A percentile compares a stretch with the other conserved stretches of the same genome.
Conservation (phyloP, 1,140 invertebrate genomes). For the Cephus cinctus region DNA sequence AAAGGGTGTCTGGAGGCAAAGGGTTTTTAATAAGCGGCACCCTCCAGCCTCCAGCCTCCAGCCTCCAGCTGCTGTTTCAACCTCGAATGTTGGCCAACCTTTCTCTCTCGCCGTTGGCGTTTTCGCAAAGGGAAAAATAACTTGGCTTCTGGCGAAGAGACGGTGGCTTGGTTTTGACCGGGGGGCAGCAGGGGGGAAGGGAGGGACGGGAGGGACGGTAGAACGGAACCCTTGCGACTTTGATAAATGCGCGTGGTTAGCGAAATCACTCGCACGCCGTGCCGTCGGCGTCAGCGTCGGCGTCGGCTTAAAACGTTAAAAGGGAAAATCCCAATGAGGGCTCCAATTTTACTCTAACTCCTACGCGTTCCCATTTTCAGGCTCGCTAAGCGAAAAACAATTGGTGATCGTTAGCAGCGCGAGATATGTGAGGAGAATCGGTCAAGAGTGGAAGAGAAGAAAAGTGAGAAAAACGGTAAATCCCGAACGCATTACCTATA, state of each 20-base stretch:
- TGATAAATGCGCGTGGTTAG: background rate
- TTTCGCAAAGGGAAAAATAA: too few species aligned
- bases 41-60: too few species aligned
- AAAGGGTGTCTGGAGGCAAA: background rate
- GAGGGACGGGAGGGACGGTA: slow-evolving; percentile 3
- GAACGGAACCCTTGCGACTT: slow-evolving; percentile 20
- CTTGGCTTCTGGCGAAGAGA: too few species aligned
- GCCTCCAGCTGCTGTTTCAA: too few species aligned
- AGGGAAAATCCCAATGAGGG: too few species aligned
- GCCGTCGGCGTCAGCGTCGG: background rate
- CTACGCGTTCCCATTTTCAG: too few species aligned
- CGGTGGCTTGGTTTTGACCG: too few species aligned
- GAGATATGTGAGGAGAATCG: background rate
- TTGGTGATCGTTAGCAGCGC: slow-evolving; percentile 8
- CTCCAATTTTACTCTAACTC: too few species aligned
- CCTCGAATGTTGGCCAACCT: background rate
- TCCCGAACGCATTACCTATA: too few species aligned
- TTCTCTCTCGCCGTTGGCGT: background rate
- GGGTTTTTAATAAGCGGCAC: slow-evolving; percentile 4
- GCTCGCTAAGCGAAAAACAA: slow-evolving; percentile 2
- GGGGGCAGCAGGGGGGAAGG: background rate
- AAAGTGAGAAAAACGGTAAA: slow-evolving; percentile 6
- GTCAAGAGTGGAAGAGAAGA: background rate
- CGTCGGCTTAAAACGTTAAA: too few species aligned
- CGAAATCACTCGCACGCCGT: background rate